Evolutionary conservation across 2,797 vertebrate species (phyloP).

Genomic region (Oophaga sylvatica): DNA sequence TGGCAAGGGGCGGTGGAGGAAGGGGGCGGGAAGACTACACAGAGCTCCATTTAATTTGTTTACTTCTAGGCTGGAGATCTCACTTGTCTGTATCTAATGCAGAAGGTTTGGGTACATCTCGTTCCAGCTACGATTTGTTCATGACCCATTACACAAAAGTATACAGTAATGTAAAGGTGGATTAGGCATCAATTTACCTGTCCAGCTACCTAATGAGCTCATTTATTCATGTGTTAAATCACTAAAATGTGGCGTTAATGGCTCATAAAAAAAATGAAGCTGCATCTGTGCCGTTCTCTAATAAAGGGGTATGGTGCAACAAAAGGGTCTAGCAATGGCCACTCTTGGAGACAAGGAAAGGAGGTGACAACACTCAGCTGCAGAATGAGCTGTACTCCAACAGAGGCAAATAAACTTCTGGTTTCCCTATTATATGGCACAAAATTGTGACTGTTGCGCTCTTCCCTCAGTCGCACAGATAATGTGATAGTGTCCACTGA

Average conservation of each 20-base stretch:
- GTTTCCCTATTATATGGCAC: too few relatives aligned
- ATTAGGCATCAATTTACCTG: conserved; percentile 3
- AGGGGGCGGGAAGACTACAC: conserved; percentile 17
- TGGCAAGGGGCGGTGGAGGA: conserved; percentile 7
- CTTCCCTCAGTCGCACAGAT: too few relatives aligned
- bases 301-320: too few relatives aligned
- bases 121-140: background rate
- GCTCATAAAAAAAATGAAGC: background rate
- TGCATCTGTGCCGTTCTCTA: background rate
- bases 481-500: too few relatives aligned
- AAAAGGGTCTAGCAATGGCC: too few relatives aligned
- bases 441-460: too few relatives aligned
- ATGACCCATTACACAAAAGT: conserved; percentile 5
- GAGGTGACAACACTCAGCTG: too few relatives aligned
- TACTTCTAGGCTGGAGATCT: conserved; percentile 66
- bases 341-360: too few relatives aligned
- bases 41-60: conserved; percentile 62
- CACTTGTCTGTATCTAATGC: conserved; percentile 3
- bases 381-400: too few relatives aligned
- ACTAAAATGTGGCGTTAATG: background rate
- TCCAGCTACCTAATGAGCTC: conserved; percentile 15
- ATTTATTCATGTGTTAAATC: background rate
- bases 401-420: too few relatives aligned
- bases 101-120: background rate
- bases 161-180: conserved; percentile 1